A percentile compares a stretch with the other conserved stretches of the same genome.
phyloP scores from a whole-genome alignment of 2,797 vertebrate species.

The Mus spretus region DNA sequence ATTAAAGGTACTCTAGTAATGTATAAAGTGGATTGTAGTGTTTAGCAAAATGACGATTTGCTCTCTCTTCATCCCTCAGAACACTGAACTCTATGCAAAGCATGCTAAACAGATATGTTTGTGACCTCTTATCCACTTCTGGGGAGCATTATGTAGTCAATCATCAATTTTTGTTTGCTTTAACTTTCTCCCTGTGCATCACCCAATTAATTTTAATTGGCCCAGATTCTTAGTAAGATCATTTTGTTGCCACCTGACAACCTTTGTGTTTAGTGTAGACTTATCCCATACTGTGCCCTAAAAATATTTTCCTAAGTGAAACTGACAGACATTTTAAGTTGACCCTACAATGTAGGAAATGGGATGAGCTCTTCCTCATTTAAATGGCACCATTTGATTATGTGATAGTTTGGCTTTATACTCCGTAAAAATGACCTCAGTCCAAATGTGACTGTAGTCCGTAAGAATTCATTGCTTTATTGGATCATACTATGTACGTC shows the following conservation, averaged over 20 bases:
- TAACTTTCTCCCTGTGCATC: constrained; percentile 49
- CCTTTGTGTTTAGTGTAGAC: constrained; percentile 45
- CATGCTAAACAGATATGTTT: constrained; percentile 57
- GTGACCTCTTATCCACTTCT: constrained; percentile 36
- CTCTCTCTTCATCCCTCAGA: constrained; percentile 47
- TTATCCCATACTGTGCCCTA: background rate
- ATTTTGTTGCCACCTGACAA: constrained; percentile 70
- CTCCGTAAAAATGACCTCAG: constrained; percentile 41
- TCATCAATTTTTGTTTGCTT: constrained; percentile 66
- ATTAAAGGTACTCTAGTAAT: constrained; percentile 69
- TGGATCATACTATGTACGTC: constrained; percentile 20
- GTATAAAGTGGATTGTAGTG: constrained; percentile 49
- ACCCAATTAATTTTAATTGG: constrained; percentile 72
- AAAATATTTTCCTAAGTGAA: constrained; percentile 63
- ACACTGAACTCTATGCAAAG: constrained; percentile 54
- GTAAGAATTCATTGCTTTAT: constrained; percentile 63
- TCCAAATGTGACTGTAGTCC: constrained; percentile 40
- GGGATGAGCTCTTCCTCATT: constrained; percentile 42
- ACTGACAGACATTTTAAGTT: constrained; percentile 50
- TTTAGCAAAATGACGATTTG: constrained; percentile 66
- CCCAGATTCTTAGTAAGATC: constrained; percentile 56
- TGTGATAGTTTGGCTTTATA: constrained; percentile 48
- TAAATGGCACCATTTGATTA: constrained; percentile 63
- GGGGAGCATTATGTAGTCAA: constrained; percentile 69
- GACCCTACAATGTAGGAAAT: constrained; percentile 61